A percentile compares a stretch with the other conserved stretches of the same genome.
Conservation (phyloP, 2,888 invertebrate genomes). For the Epinotia bilunana region DNA sequence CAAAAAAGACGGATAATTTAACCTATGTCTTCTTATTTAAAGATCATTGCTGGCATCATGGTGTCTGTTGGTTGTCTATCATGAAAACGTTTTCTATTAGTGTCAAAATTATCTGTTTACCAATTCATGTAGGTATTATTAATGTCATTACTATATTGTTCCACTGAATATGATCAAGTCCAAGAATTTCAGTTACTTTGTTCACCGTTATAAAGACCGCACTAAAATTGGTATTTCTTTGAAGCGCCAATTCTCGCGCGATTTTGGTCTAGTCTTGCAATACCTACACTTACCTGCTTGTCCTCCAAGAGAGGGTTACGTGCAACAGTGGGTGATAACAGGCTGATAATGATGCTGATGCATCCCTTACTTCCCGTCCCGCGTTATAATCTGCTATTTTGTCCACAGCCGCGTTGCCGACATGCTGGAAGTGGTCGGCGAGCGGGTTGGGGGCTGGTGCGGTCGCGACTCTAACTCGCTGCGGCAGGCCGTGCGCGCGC, state of each 20-base stretch:
- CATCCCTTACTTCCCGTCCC: not conserved
- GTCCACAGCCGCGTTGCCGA: constrained; percentile 78
- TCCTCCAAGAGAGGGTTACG: too few species aligned
- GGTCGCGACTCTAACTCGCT: constrained; percentile 72
- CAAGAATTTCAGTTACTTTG: too few species aligned
- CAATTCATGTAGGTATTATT: too few species aligned
- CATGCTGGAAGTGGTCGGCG: constrained; percentile 84
- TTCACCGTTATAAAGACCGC: too few species aligned
- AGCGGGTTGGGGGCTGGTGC: constrained; percentile 81
- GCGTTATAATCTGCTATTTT: constrained; percentile 10
- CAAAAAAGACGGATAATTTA: not conserved
- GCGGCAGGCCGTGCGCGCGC: constrained; percentile 71
- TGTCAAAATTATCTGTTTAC: too few species aligned
- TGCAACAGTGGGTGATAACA: too few species aligned
- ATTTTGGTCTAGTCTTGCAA: not conserved
- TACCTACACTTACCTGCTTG: too few species aligned
- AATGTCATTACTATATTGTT: too few species aligned
- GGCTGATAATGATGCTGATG: too few species aligned
- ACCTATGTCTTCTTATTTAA: not conserved
- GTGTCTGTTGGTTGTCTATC: not conserved
- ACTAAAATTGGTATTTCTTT: not conserved
- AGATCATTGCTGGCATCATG: not conserved
- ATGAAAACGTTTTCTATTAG: not conserved
- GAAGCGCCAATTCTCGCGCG: not conserved
- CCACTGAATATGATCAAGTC: too few species aligned